Percentiles rank a stretch among this genome's conserved stretches.
Evolutionary conservation across 2,797 vertebrate species (phyloP).

Genomic region (Apogon hyalosoma): DNA sequence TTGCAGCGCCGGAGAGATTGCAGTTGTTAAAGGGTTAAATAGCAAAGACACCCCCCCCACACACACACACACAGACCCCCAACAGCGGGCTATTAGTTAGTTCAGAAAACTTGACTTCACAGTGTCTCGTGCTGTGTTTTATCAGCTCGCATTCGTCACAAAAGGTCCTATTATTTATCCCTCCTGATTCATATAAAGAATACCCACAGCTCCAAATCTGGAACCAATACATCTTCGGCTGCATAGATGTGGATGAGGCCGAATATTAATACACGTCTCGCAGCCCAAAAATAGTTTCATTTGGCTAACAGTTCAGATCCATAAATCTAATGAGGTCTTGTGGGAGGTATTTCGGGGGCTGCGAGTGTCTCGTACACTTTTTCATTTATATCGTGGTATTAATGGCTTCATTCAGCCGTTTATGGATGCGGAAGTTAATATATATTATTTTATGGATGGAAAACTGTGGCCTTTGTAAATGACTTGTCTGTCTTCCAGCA

Average conservation of each 20-base stretch:
- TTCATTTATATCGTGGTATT: neutral
- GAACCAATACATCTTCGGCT: slow-evolving; percentile 45
- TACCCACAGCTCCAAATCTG: slow-evolving; percentile 40
- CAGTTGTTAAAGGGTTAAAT: no score
- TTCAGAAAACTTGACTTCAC: neutral
- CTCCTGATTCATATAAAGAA: slow-evolving; percentile 32
- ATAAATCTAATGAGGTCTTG: slow-evolving; percentile 49
- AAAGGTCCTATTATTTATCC: slow-evolving; percentile 37
- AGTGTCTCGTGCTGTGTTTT: neutral
- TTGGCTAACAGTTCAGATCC: slow-evolving; percentile 32
- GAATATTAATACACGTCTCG: slow-evolving; percentile 53
- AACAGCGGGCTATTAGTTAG: no score
- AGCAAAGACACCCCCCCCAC: no score
- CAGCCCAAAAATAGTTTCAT: slow-evolving; percentile 58
- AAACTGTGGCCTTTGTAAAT: neutral
- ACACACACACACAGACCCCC: no score
- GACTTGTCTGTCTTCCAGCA: neutral
- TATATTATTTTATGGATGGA: neutral
- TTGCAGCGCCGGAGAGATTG: no score
- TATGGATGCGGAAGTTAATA: neutral
- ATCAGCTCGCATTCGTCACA: slow-evolving; percentile 23
- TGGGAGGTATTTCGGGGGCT: neutral
- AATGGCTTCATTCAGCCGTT: neutral
- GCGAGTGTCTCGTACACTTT: neutral
- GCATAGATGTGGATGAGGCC: slow-evolving; percentile 29